Conservation (phyloP, 2,113 vertebrate species). For the Suricata suricatta region DNA sequence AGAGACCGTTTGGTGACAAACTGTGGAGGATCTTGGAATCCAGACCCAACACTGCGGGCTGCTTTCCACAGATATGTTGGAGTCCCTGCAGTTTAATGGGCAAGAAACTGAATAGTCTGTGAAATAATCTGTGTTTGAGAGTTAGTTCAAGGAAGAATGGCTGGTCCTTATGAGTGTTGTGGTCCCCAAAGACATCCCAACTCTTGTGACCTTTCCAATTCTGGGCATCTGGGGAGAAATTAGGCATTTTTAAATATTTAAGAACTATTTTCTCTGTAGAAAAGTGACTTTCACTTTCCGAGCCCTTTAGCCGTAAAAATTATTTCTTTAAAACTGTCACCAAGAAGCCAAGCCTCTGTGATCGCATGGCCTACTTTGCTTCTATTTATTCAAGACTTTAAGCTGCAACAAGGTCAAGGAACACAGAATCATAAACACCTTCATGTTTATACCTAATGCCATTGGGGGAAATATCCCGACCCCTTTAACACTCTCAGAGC, state of each 20-base stretch:
- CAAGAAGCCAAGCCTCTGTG: background rate
- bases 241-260: constrained; percentile 26
- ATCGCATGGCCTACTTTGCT: background rate
- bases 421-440: background rate
- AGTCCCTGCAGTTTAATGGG: background rate
- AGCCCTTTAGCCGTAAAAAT: background rate
- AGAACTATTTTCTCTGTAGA: background rate
- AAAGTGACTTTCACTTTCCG: background rate
- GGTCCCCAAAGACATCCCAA: background rate
- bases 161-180: background rate
- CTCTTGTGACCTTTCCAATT: background rate
- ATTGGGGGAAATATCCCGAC: background rate
- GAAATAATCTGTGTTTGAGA: background rate
- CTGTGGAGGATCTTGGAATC: background rate
- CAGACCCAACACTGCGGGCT: background rate
- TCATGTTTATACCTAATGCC: background rate
- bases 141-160: background rate
- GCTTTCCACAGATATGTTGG: background rate
- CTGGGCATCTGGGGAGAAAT: background rate
- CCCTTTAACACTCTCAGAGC: constrained; percentile 3
- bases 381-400: background rate
- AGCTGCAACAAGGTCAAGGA: background rate
- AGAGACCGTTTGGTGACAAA: background rate
- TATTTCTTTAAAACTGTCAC: constrained; percentile 15
- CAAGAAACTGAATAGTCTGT: background rate